A percentile compares a stretch with the other conserved stretches of the same genome.
Conservation (phyloP, 2,113 vertebrate species). For the Brachyhypopomus occidentalis region DNA sequence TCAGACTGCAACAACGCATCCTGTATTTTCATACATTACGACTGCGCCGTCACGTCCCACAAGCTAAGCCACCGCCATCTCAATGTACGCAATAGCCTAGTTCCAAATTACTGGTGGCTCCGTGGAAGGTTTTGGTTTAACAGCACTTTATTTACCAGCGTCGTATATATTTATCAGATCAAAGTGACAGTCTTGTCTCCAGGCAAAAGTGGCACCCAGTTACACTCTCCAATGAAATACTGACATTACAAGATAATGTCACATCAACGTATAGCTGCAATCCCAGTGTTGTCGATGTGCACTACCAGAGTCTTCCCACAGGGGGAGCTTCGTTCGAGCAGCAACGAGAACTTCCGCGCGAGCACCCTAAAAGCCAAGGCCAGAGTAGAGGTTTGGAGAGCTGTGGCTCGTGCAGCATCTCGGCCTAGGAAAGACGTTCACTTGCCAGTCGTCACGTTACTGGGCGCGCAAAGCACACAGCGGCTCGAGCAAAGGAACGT, state of each 20-base stretch:
- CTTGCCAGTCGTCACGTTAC: neutral
- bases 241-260: neutral
- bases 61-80: no score
- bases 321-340: constrained; percentile 31
- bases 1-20: constrained; percentile 12
- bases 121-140: neutral
- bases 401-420: neutral
- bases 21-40: constrained; percentile 22
- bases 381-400: constrained; percentile 1
- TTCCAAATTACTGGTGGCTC: neutral
- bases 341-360: constrained; percentile 15
- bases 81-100: neutral
- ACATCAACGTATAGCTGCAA: neutral
- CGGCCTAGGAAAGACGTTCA: neutral
- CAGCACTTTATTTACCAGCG: no score
- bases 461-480: no score
- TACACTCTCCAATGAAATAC: neutral
- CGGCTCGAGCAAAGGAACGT: neutral
- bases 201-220: no score
- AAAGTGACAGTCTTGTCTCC: no score
- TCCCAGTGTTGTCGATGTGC: neutral
- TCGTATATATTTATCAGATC: no score
- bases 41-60: neutral
- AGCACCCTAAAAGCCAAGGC: neutral
- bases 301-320: constrained; percentile 33